phyloP scores from a whole-genome alignment of 2,888 invertebrate genomes.

The Nysson spinosus region DNA sequence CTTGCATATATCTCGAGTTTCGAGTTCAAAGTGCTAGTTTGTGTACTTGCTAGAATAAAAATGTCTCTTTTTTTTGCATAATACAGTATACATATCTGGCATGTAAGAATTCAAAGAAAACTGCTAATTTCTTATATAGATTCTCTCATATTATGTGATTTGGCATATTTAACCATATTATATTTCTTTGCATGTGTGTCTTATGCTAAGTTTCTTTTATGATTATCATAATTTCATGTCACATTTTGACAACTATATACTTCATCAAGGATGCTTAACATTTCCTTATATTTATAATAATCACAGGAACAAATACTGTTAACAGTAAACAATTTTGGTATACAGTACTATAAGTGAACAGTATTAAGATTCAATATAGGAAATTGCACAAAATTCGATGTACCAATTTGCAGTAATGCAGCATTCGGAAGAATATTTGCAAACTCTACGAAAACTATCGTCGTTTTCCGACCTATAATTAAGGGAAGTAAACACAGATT shows the following conservation, averaged over 20 bases:
- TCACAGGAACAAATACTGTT: constrained; percentile 42
- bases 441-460: constrained; percentile 40
- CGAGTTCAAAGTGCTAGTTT: neutral
- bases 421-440: neutral
- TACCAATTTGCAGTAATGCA: neutral
- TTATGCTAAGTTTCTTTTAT: constrained; percentile 36
- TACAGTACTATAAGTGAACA: no score
- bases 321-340: constrained; percentile 45
- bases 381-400: neutral
- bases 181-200: constrained; percentile 38
- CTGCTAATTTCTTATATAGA: constrained; percentile 29
- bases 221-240: constrained; percentile 28
- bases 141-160: constrained; percentile 35
- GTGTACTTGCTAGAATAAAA: constrained; percentile 14
- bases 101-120: constrained; percentile 27
- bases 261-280: constrained; percentile 24
- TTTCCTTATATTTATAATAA: constrained; percentile 33
- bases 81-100: constrained; percentile 37
- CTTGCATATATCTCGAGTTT: constrained; percentile 2
- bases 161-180: constrained; percentile 21
- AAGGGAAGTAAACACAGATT: no score
- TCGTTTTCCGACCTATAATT: no score
- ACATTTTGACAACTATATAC: constrained; percentile 29
- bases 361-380: neutral
- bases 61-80: constrained; percentile 44